Conservation (phyloP, 2,888 invertebrate genomes). For the Cheilosia grossa region DNA sequence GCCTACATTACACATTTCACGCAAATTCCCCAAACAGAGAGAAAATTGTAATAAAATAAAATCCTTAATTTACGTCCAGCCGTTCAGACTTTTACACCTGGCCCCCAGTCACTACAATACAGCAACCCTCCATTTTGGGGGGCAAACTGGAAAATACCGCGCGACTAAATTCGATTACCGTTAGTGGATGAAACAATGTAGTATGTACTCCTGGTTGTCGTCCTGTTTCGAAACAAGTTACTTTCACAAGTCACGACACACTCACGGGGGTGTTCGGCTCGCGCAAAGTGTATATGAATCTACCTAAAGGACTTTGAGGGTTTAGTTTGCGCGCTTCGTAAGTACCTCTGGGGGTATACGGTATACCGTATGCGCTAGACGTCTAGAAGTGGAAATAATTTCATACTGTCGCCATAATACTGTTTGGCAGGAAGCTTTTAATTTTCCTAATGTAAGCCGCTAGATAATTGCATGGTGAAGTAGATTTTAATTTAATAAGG, state of each 20-base stretch:
- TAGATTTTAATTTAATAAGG: constrained; percentile 74
- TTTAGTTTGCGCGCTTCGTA: constrained; percentile 35
- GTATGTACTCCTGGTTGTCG: constrained; percentile 58
- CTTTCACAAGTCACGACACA: constrained; percentile 69
- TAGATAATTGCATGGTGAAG: constrained; percentile 73
- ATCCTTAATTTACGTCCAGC: constrained; percentile 64
- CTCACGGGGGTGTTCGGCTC: constrained; percentile 22
- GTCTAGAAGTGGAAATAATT: constrained; percentile 70
- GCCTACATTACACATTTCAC: constrained; percentile 40
- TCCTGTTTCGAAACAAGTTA: constrained; percentile 69
- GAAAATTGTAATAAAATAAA: constrained; percentile 50
- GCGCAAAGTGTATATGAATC: constrained; percentile 9
- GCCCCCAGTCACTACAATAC: not conserved
- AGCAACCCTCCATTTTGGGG: constrained; percentile 15
- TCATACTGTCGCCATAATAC: constrained; percentile 73
- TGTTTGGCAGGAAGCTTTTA: constrained; percentile 74
- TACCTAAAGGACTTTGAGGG: constrained; percentile 35
- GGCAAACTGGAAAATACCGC: constrained; percentile 67
- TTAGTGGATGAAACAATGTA: constrained; percentile 71
- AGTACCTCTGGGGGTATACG: constrained; percentile 1
- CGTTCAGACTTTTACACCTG: constrained; percentile 53
- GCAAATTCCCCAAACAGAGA: constrained; percentile 18
- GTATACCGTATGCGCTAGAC: constrained; percentile 19
- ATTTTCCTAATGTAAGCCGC: constrained; percentile 74
- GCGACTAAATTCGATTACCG: constrained; percentile 74